Evolutionary conservation across 2,888 invertebrate genomes (phyloP), one percentile per base, ranked within the genome.

Genomic region (Drosophila histrio): DNA sequence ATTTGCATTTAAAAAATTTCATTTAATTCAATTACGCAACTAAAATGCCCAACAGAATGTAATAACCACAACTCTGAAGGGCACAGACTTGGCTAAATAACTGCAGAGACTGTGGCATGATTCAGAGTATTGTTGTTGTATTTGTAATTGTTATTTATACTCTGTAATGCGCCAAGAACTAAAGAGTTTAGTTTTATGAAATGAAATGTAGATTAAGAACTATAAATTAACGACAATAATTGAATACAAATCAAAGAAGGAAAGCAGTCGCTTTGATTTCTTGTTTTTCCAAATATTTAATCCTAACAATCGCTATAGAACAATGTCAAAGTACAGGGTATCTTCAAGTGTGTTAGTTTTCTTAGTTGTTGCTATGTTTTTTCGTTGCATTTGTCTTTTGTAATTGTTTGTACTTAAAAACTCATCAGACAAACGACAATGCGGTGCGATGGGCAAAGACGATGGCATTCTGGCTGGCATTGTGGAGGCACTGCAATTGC

Each of bases 321-420:
- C n/a, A n/a, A n/a, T n/a, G 2, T 7, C 30, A 8, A 34, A 0
- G 8, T 28, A n/a, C 34, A 52, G 59, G 15, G 52, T 60, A 44
- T 38, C 2, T 22, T 19, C 1, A 9, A 8, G 24, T 41, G 5
- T 2, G 11, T 5, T 2, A 17, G 2, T 13, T 13, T 6, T 2
- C 8, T 1, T 3, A 22, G 8, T 15, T 17, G 11, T 2, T 8
- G 8, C n/a, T 17, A 21, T 46, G 15, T n/a, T 44, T 57, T 58
- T 50, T 67, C 54, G 63, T 68, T 72, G 78, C 61, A 30, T 32
- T 79, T 83, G 73, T 80, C 65, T 53, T 74, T 85, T 77, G 86
- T 82, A 85, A 83, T 88, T 84, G 88, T 83, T 78, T 69, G 88
- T 83, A 79, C 84, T 84, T 84, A 84, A 84, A 88, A 84, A 79